Evolutionary conservation across 1,140 invertebrate species (phyloP), one percentile per base, ranked within the genome.

Genomic region (Homarus americanus): DNA sequence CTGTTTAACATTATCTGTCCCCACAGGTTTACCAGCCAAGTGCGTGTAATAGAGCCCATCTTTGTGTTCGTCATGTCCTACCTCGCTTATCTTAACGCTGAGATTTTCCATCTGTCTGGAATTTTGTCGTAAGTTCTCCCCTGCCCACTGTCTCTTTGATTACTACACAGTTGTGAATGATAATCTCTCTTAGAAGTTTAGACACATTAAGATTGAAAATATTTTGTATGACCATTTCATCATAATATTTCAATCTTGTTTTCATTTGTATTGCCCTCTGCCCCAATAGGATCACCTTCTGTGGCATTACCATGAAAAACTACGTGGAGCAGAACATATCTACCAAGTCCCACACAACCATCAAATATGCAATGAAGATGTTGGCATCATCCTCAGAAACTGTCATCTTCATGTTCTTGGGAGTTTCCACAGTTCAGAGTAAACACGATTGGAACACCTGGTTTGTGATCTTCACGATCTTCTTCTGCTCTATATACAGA

Each of bases 21-120:
- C 41, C 87, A 15, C 88, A 93, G 93, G 91, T 99, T 98, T 94
- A 99, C 99, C 0, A 96, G 98, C 94, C 97, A 99, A 95, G 98
- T 99, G 34, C 96, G 98, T 84, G 98, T 99, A 85, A 99, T 99
- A 87, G 99, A 99, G 95, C 99, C 99, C 0, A 97, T 99, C 93
- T 98, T 99, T 94, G 98, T 99, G 92, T 99, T 99, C 94, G 97
- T 99, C 80, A 98, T 99, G 97, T 98, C 98, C n/a, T 99, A 99
- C 94, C 95, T 99, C 93, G 97, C 98, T 72, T 99, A 99, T 94
- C 95, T 99, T 7, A 98, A 97, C 94, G 98, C 98, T 53, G 99
- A 99, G 95, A 98, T 99, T 94, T 99, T 99, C 94, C 98, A 99
- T 93, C 97, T 99, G 96, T 99, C 98, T 91, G 98, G 99, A 44